These are phyloP conservation scores for Nerophis ophidion DNA, from an alignment of 2,113 vertebrate species.

Conservation along the genomic window DNA sequence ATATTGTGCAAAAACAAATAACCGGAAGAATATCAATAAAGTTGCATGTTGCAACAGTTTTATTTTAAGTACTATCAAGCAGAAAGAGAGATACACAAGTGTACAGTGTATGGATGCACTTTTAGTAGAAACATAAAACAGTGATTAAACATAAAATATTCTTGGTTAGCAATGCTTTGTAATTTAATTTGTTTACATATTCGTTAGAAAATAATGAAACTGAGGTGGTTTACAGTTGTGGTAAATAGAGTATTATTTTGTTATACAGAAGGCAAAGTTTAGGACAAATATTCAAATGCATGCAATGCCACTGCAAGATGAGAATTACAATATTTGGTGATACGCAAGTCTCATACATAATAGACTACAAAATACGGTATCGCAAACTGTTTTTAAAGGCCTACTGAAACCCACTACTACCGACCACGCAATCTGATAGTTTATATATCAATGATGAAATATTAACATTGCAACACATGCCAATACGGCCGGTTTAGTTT, in stretches of 20 bases:
- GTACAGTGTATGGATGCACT: background rate
- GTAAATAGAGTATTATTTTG: background rate
- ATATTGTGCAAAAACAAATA: too few relatives aligned
- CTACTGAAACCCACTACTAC: too few relatives aligned
- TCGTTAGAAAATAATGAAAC: background rate
- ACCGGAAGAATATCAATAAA: too few relatives aligned
- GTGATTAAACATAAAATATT: slow-evolving; percentile 13
- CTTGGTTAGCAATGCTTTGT: background rate
- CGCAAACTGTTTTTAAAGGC: background rate
- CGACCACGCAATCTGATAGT: too few relatives aligned
- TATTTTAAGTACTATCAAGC: background rate
- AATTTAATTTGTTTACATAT: background rate
- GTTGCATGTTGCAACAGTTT: too few relatives aligned
- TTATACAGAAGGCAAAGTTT: slow-evolving; percentile 8
- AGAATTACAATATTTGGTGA: background rate
- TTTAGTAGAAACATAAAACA: slow-evolving; percentile 11
- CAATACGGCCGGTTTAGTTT: too few relatives aligned
- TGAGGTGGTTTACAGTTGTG: background rate
- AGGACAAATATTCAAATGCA: background rate
- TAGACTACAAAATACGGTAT: background rate
- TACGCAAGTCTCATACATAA: background rate
- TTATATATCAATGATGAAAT: too few relatives aligned
- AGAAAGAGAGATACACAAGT: background rate
- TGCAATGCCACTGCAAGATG: background rate
- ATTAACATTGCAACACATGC: too few relatives aligned